These are phyloP conservation scores for Malurus splendens DNA, from an alignment of 2,797 vertebrate species.

Conservation along the genomic window DNA sequence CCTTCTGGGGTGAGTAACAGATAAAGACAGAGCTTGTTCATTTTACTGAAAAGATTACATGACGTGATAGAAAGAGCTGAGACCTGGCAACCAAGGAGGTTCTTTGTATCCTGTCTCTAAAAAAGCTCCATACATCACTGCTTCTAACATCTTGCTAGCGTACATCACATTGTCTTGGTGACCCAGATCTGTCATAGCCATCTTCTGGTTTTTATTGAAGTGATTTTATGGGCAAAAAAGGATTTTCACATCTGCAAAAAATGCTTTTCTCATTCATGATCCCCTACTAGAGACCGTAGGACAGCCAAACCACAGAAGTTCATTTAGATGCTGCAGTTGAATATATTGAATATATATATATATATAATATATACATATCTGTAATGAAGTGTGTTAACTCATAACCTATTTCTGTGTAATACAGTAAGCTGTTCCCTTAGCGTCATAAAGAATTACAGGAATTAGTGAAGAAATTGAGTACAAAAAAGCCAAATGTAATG, in stretches of 20 bases:
- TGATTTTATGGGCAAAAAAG: not conserved
- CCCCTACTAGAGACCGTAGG: not conserved
- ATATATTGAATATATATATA: not conserved
- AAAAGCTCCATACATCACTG: not conserved
- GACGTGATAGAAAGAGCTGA: not conserved
- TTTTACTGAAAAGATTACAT: not conserved
- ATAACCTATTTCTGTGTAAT: not conserved
- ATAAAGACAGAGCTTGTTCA: not conserved
- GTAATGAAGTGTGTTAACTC: not conserved
- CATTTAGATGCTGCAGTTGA: not conserved
- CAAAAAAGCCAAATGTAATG: not conserved
- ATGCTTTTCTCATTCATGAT: not conserved
- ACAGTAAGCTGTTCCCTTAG: not conserved
- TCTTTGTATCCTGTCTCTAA: not conserved
- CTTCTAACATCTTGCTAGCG: not conserved
- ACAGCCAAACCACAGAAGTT: not conserved
- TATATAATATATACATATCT: not conserved
- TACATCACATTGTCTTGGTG: constrained; percentile 15
- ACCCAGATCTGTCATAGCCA: constrained; percentile 33
- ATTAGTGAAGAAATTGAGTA: not conserved
- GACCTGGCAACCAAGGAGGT: not conserved
- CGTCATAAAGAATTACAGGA: not conserved
- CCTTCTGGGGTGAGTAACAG: not conserved
- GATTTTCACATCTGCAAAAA: not conserved
- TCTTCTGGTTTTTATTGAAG: not conserved